phyloP scores from a whole-genome alignment of 2,113 vertebrate genomes.

The Notiomystis cincta region DNA sequence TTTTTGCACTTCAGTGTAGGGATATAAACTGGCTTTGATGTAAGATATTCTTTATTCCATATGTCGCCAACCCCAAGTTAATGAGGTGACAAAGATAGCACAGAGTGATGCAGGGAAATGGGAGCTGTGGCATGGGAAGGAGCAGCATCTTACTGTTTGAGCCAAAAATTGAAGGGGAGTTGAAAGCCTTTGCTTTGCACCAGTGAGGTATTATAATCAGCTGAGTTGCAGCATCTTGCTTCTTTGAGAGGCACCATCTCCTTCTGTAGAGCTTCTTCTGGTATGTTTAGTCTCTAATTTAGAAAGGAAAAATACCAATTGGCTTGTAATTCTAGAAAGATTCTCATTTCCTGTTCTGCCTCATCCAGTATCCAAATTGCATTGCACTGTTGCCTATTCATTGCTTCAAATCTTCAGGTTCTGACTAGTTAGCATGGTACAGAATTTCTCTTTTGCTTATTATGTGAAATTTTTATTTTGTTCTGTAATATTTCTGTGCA shows the following conservation, averaged over 20 bases:
- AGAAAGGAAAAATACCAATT: constrained; percentile 25
- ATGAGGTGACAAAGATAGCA: background rate
- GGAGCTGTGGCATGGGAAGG: background rate
- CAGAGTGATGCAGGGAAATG: background rate
- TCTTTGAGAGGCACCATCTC: background rate
- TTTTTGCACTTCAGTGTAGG: background rate
- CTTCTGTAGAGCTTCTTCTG: constrained; percentile 14
- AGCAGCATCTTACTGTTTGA: background rate
- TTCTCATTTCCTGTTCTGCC: background rate
- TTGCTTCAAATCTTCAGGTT: background rate
- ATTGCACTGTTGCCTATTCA: background rate
- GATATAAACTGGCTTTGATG: background rate
- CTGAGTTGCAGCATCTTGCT: constrained; percentile 7
- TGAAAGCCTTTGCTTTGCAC: background rate
- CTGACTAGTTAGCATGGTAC: background rate
- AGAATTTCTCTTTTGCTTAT: background rate
- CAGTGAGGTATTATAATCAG: background rate
- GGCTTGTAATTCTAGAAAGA: background rate
- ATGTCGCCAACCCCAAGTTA: background rate
- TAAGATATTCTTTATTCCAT: background rate
- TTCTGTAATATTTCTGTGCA: background rate
- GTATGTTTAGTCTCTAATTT: constrained; percentile 19
- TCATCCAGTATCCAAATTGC: background rate
- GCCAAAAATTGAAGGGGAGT: background rate
- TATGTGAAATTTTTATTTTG: background rate